Percentiles rank a stretch among this genome's conserved stretches.
Evolutionary conservation across 2,888 invertebrate genomes (phyloP).

Genomic region (Mamestra brassicae): DNA sequence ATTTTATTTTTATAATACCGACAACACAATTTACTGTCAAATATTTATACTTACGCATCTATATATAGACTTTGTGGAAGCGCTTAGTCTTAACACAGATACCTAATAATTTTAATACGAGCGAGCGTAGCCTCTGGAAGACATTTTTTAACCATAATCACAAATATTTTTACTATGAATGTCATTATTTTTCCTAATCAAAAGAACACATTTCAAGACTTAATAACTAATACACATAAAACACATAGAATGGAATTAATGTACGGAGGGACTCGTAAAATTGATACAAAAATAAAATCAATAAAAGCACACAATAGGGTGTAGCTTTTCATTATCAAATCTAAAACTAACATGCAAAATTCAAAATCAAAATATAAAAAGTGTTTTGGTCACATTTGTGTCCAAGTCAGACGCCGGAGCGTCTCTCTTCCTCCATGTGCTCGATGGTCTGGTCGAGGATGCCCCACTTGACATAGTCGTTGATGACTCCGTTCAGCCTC

Average conservation of each 20-base stretch:
- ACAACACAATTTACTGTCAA: background rate
- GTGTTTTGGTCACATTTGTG: background rate
- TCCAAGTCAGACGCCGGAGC: background rate
- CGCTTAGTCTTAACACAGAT: background rate
- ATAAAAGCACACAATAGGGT: too few species aligned
- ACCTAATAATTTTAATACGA: too few species aligned
- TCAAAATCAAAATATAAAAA: background rate
- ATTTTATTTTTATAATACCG: background rate
- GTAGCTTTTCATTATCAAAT: too few species aligned
- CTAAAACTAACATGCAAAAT: background rate
- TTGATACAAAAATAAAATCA: background rate
- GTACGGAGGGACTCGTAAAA: background rate
- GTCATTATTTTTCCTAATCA: background rate
- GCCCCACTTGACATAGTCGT: conserved; percentile 76
- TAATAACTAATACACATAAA: background rate
- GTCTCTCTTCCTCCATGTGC: background rate
- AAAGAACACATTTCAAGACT: background rate
- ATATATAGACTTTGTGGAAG: background rate
- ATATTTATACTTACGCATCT: background rate
- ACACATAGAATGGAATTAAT: background rate
- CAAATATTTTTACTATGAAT: conserved; percentile 1
- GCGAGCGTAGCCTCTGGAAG: background rate
- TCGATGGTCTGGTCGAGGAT: conserved; percentile 1
- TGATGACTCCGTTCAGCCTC: conserved; percentile 76
- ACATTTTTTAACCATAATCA: background rate